Evolutionary conservation across 2,797 vertebrate genomes (phyloP).

Genomic region (Carcharodon carcharias): DNA sequence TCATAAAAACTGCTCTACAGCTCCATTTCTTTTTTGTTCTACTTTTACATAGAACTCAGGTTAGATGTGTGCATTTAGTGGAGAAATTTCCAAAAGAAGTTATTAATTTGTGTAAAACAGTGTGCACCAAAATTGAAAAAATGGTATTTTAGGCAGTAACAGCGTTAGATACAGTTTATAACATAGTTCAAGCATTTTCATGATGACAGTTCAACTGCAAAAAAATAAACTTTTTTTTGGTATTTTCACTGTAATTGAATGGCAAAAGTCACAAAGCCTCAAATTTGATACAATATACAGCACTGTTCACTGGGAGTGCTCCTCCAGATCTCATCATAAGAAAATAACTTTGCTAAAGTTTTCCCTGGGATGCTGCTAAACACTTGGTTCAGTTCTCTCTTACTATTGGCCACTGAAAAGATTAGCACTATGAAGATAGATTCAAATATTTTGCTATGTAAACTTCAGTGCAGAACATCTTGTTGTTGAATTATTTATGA

Average conservation of each 20-base stretch:
- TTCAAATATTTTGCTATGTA: conserved; percentile 21
- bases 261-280: conserved; percentile 19
- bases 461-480: neutral
- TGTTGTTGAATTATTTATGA: neutral
- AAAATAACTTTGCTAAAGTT: conserved; percentile 18
- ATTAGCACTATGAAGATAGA: conserved; percentile 13
- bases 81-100: neutral
- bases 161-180: neutral
- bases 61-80: neutral
- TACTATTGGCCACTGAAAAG: neutral
- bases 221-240: neutral
- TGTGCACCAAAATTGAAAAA: conserved; percentile 17
- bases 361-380: neutral
- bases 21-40: neutral
- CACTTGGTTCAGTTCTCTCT: neutral
- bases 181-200: conserved; percentile 4
- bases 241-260: conserved; percentile 25
- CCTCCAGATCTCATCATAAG: neutral
- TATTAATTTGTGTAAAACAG: neutral
- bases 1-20: neutral
- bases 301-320: neutral
- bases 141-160: conserved; percentile 23
- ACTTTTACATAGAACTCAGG: neutral
- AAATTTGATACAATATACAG: conserved; percentile 15
- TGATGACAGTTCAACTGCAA: neutral